Evolutionary conservation across 2,888 invertebrate genomes (phyloP).

Genomic region (Pterobdella sp.): DNA sequence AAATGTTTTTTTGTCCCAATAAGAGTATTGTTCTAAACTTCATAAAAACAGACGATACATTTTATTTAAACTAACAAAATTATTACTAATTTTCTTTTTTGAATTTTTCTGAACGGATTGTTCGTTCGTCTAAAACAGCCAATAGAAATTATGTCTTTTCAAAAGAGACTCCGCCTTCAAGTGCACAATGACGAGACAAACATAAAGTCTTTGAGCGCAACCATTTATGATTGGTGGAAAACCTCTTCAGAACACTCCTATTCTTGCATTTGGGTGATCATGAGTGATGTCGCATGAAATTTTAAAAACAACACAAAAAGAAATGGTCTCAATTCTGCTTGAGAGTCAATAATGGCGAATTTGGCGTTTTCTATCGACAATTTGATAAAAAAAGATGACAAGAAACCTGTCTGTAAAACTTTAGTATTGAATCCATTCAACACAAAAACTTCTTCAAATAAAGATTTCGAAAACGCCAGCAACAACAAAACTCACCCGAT

Average conservation of each 20-base stretch:
- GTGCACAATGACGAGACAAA: neutral
- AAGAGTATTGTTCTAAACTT: too few relatives aligned
- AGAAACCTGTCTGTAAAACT: neutral
- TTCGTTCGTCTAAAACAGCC: too few relatives aligned
- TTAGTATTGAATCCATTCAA: neutral
- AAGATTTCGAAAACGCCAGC: neutral
- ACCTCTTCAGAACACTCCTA: neutral
- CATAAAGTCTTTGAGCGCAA: neutral
- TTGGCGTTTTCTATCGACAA: neutral
- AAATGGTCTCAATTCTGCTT: neutral
- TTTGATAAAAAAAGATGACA: neutral
- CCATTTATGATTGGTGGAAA: neutral
- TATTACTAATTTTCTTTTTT: neutral
- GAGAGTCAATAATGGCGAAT: neutral
- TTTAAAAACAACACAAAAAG: neutral
- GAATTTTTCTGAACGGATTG: too few relatives aligned
- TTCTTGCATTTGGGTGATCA: neutral
- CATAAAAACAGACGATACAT: too few relatives aligned
- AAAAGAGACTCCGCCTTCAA: neutral
- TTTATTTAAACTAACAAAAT: neutral
- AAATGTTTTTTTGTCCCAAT: too few relatives aligned
- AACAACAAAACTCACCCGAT: neutral
- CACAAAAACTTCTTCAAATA: neutral
- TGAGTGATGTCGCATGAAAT: neutral
- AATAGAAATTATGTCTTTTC: neutral